Evolutionary conservation across 2,113 vertebrate genomes (phyloP), one percentile per base, ranked within the genome.

Genomic region (Symphodus melops): DNA sequence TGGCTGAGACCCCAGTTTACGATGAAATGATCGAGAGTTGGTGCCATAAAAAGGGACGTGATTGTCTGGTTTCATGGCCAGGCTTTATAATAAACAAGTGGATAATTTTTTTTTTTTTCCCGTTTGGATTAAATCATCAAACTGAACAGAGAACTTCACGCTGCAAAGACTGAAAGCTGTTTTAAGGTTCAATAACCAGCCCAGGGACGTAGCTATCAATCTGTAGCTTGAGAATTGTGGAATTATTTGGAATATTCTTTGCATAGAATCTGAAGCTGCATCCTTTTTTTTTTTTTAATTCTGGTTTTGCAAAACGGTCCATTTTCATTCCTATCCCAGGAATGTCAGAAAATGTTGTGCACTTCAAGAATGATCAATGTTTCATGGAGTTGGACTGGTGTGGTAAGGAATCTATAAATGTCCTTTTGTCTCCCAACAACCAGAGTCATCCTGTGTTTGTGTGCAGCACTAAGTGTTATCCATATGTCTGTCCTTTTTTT

Each of bases 71-170:
- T 82, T 81, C 71, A 75, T 64, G 72, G 6, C 21, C 12, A 7
- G 37, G 21, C n/a, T 78, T 79, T 62, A 79, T 73, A 46, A 83
- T 71, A 61, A 72, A 68, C 66, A n/a, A 54, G 51, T 58, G 63
- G 62, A 54, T 55, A 19, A 68, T 28, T 56, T 58, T 25, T 75
- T 39, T 7, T 2, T 51, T n/a, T n/a, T n/a, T n/a, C n/a, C n/a
- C n/a, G n/a, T n/a, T 16, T 65, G 17, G 19, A 55, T 68, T 28
- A 54, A 59, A 44, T 49, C 58, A 11, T 58, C 42, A 44, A 63
- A 53, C 9, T 23, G 33, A 8, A 33, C 28, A 33, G 28, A 33
- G 28, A 6, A 33, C 28, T 33, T 33, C 28, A 33, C 3, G 6
- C 28, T 48, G 8, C n/a, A 59, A 66, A 61, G 33, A 8, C 2